phyloP scores from a whole-genome alignment of 2,797 vertebrate species.

The Bucorvus abyssinicus region DNA sequence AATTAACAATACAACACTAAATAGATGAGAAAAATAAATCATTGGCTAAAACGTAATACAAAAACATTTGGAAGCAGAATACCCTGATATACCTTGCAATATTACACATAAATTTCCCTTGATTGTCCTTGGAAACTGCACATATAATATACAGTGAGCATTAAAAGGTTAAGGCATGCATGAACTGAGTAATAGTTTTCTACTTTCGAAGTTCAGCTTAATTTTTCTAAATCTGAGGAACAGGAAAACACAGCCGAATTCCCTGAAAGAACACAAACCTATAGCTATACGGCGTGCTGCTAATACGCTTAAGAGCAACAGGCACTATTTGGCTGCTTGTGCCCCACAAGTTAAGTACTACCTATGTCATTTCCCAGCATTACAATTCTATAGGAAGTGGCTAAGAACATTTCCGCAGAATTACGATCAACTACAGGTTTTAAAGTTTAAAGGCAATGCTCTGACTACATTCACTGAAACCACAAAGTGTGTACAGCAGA shows the following conservation, averaged over 20 bases:
- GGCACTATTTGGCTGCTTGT: conserved; percentile 4
- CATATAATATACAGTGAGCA: not conserved
- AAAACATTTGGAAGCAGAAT: not conserved
- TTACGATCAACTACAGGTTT: conserved; percentile 7
- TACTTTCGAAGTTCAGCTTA: not conserved
- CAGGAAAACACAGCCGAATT: not conserved
- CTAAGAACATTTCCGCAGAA: not conserved
- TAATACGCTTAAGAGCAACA: conserved; percentile 52
- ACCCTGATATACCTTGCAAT: not conserved
- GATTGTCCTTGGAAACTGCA: not conserved
- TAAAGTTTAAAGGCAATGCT: not conserved
- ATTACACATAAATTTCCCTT: not conserved
- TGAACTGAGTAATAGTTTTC: not conserved
- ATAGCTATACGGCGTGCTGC: not conserved
- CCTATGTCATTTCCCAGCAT: conserved; percentile 33
- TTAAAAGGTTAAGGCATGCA: not conserved
- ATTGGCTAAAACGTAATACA: not conserved
- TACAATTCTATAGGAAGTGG: conserved; percentile 30
- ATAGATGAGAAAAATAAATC: not conserved
- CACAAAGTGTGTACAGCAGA: not conserved
- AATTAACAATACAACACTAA: not conserved
- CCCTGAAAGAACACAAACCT: conserved; percentile 1
- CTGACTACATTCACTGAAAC: not conserved
- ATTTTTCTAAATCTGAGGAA: not conserved
- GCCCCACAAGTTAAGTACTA: not conserved